These are phyloP conservation scores for Drosophila virilis DNA, from an alignment of 1,140 invertebrate species.

Conservation along the genomic window DNA sequence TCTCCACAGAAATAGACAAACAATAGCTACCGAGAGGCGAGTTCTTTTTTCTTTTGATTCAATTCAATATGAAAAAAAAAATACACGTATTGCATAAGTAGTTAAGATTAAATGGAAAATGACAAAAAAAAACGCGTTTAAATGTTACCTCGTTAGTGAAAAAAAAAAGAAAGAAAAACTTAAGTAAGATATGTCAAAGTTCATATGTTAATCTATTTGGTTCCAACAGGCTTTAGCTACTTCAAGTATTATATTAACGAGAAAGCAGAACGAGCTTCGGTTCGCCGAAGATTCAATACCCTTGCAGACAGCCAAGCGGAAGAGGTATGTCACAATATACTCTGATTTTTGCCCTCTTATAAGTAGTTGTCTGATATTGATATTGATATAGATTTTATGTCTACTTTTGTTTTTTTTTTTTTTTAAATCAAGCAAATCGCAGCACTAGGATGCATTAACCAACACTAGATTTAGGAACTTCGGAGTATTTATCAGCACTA, in stretches of 20 bases:
- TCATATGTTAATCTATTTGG: constrained; percentile 58
- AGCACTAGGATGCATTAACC: too few relatives aligned
- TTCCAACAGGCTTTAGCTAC: constrained; percentile 60
- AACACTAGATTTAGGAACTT: too few relatives aligned
- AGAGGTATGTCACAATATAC: too few relatives aligned
- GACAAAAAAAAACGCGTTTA: constrained; percentile 74
- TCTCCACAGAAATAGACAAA: neutral
- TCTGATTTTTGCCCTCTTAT: too few relatives aligned
- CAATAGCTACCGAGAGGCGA: neutral
- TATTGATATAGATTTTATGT: too few relatives aligned
- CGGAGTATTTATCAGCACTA: too few relatives aligned
- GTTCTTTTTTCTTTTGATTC: neutral
- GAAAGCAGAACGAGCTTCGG: neutral
- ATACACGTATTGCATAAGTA: constrained; percentile 19
- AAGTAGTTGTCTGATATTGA: too few relatives aligned
- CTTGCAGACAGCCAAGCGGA: neutral
- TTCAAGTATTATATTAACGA: constrained; percentile 28
- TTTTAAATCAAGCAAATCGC: too few relatives aligned
- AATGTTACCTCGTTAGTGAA: constrained; percentile 83
- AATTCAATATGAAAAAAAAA: constrained; percentile 22
- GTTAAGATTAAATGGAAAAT: constrained; percentile 46
- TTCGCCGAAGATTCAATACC: neutral
- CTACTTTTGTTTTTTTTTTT: too few relatives aligned
- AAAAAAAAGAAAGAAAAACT: constrained; percentile 31
- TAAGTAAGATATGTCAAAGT: constrained; percentile 4